phyloP scores from a whole-genome alignment of 2,888 invertebrate genomes.

The Eristalis tenax region DNA sequence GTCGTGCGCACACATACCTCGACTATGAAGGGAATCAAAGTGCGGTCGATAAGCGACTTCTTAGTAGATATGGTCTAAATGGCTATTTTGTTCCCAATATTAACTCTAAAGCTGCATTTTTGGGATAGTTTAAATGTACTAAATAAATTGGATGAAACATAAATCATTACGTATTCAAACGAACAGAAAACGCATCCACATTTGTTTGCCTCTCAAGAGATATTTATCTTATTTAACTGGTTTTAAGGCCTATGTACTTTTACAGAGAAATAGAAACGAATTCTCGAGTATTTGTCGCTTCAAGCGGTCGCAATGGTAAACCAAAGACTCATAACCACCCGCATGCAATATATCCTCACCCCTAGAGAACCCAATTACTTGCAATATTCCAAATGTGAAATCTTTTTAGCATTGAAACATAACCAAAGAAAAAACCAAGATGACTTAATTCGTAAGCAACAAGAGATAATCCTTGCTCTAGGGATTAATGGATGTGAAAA shows the following conservation, averaged over 20 bases:
- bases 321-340: not conserved
- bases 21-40: too few species aligned
- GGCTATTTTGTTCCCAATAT: too few species aligned
- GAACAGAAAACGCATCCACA: too few species aligned
- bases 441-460: conserved; percentile 6
- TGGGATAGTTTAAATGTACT: not conserved
- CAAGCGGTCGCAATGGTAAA: not conserved
- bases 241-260: not conserved
- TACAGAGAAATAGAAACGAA: not conserved
- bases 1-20: not conserved
- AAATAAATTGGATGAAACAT: not conserved
- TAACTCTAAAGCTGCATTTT: not conserved
- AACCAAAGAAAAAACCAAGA: not conserved
- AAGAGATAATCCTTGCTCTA: conserved; percentile 47
- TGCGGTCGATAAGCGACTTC: too few species aligned
- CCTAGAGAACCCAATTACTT: not conserved
- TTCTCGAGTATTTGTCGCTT: not conserved
- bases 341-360: not conserved
- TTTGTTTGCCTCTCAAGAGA: too few species aligned
- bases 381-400: conserved; percentile 13
- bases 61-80: too few species aligned
- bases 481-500: conserved; percentile 62
- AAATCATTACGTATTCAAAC: not conserved
- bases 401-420: conserved; percentile 15
- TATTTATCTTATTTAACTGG: too few species aligned